These are phyloP conservation scores for Gouania willdenowi DNA, from an alignment of 2,797 vertebrate species.

Conservation along the genomic window DNA sequence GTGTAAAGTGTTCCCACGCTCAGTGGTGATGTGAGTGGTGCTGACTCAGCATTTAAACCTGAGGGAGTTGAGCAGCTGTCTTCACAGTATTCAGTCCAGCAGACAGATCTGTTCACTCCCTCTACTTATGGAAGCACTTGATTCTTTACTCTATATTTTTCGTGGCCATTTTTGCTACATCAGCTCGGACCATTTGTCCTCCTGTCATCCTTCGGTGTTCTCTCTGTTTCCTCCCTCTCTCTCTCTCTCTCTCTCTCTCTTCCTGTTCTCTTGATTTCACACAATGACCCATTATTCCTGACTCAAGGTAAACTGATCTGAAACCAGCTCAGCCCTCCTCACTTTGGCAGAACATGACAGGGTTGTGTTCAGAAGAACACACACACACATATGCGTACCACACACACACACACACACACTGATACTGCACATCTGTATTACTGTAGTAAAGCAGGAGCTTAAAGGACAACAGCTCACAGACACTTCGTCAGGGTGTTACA, in stretches of 20 bases:
- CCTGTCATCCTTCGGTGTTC: neutral
- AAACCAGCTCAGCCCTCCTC: constrained; percentile 10
- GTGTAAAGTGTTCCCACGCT: too few species aligned
- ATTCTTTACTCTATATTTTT: constrained; percentile 21
- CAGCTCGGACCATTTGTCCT: neutral
- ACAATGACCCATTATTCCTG: constrained; percentile 41
- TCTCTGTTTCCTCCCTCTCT: neutral
- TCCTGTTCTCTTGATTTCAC: constrained; percentile 19
- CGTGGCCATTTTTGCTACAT: constrained; percentile 38
- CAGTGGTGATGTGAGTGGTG: too few species aligned
- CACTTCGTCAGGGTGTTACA: constrained; percentile 27
- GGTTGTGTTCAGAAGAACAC: constrained; percentile 3
- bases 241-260: neutral
- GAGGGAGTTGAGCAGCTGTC: constrained; percentile 21
- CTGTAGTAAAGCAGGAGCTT: constrained; percentile 34
- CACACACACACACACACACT: neutral
- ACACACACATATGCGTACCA: neutral
- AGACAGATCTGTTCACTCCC: constrained; percentile 4
- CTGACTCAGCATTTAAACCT: too few species aligned
- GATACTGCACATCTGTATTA: constrained; percentile 32
- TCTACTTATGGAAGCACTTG: constrained; percentile 49
- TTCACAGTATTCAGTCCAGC: constrained; percentile 54
- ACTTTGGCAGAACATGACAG: constrained; percentile 40
- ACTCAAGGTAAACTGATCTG: constrained; percentile 41
- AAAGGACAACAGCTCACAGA: constrained; percentile 38